Percentiles rank a stretch among this genome's conserved stretches.
Evolutionary conservation across 64 coral and sea anemone genomes (phyloP).

Genomic region (Exaiptasia diaphana): DNA sequence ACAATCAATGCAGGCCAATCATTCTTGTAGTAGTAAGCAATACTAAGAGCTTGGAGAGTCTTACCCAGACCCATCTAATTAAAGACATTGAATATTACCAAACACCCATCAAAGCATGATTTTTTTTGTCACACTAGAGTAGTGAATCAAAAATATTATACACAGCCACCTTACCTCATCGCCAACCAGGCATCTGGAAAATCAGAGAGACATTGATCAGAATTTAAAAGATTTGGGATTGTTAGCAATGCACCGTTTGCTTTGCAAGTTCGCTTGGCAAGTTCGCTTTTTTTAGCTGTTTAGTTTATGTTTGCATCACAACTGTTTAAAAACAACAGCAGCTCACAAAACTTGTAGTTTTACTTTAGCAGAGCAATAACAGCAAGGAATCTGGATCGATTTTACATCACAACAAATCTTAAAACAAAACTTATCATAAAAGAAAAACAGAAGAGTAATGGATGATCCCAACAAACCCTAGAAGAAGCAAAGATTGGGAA

Average conservation of each 20-base stretch:
- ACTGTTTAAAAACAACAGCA: not conserved
- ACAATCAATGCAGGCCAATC: slow-evolving; percentile 94
- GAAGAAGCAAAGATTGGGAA: no score
- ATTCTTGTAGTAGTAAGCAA: slow-evolving; percentile 88
- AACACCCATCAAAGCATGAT: not conserved
- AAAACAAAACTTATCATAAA: no score
- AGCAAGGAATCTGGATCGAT: no score
- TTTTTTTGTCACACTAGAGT: not conserved
- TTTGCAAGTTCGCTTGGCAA: not conserved
- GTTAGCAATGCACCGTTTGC: not conserved
- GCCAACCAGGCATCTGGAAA: slow-evolving; percentile 80
- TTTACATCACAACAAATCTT: no score
- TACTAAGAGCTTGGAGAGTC: slow-evolving; percentile 88
- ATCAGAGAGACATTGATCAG: not conserved
- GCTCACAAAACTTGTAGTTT: not conserved
- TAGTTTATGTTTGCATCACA: not conserved
- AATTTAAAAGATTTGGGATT: not conserved
- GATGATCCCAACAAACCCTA: no score
- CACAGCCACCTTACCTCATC: slow-evolving; percentile 79
- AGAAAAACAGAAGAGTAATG: no score
- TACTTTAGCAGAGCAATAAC: not conserved
- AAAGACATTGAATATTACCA: not conserved
- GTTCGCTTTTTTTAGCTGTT: not conserved
- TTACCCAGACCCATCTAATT: slow-evolving; percentile 97
- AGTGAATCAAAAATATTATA: not conserved